Evolutionary conservation across 2,888 invertebrate genomes (phyloP).

Genomic region (Callimorpha dominula): DNA sequence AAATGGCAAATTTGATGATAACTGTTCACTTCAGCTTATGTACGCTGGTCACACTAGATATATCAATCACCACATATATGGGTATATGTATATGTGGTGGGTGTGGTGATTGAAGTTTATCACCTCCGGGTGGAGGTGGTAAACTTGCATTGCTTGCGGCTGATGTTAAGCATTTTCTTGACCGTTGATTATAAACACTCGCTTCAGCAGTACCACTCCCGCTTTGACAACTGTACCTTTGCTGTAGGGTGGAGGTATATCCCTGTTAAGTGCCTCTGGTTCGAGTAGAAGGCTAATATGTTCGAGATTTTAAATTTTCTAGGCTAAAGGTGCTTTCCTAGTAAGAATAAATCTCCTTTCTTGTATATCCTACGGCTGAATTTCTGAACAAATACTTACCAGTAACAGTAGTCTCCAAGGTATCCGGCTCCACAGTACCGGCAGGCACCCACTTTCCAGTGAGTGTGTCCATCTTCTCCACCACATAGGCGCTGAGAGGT

Average conservation of each 20-base stretch:
- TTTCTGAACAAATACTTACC: constrained; percentile 60
- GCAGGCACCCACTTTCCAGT: constrained; percentile 96
- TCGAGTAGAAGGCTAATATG: too few relatives aligned
- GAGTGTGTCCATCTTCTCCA: constrained; percentile 97
- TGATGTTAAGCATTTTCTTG: not conserved
- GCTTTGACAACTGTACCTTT: not conserved
- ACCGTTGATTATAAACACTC: not conserved
- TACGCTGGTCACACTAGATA: not conserved
- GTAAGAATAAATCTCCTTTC: too few relatives aligned
- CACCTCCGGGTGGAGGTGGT: too few relatives aligned
- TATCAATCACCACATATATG: not conserved
- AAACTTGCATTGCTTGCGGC: too few relatives aligned
- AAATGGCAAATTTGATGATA: not conserved
- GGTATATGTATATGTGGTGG: not conserved
- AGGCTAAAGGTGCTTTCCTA: too few relatives aligned
- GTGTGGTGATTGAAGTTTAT: too few relatives aligned
- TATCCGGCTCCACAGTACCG: constrained; percentile 93
- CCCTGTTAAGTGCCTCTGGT: too few relatives aligned
- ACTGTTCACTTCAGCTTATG: not conserved
- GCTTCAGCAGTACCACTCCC: not conserved
- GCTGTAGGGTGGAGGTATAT: too few relatives aligned
- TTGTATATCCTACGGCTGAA: not conserved
- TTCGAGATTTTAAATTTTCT: too few relatives aligned
- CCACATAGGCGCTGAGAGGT: constrained; percentile 95
- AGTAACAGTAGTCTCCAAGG: constrained; percentile 93